phyloP scores from a whole-genome alignment of 2,113 vertebrate species.

The Campylorhamphus procurvoides region DNA sequence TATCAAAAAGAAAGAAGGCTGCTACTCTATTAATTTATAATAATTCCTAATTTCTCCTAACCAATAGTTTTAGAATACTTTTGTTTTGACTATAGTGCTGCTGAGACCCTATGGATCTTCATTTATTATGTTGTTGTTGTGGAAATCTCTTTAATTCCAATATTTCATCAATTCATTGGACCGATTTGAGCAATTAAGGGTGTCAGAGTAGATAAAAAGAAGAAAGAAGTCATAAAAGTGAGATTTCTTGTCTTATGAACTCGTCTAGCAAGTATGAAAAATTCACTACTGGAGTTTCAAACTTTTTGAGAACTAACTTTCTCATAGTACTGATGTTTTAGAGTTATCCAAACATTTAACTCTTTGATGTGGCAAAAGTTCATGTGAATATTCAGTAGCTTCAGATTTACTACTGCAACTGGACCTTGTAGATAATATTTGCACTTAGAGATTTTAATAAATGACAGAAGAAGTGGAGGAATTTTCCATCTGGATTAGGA shows the following conservation, averaged over 20 bases:
- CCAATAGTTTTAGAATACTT: background rate
- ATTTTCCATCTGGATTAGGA: slow-evolving; percentile 2
- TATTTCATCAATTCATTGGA: background rate
- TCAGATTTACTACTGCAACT: background rate
- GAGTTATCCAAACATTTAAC: background rate
- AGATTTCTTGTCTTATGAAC: background rate
- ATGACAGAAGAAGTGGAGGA: background rate
- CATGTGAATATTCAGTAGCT: background rate
- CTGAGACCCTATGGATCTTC: background rate
- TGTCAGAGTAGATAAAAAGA: background rate
- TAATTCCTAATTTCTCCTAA: background rate
- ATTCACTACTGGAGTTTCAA: background rate
- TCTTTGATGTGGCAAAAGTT: background rate
- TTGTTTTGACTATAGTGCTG: background rate
- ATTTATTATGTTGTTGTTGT: background rate
- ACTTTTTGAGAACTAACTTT: background rate
- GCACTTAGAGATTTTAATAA: slow-evolving; percentile 2
- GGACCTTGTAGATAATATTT: background rate
- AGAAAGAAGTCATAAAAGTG: background rate
- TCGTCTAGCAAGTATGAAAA: background rate
- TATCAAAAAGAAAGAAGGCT: background rate
- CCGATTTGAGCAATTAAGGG: background rate
- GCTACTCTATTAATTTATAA: background rate
- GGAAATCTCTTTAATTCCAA: background rate
- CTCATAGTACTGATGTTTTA: background rate